Percentiles rank a stretch among this genome's conserved stretches.
Evolutionary conservation across 2,888 invertebrate species (phyloP).

Genomic region (Schrankia costaestrigalis): DNA sequence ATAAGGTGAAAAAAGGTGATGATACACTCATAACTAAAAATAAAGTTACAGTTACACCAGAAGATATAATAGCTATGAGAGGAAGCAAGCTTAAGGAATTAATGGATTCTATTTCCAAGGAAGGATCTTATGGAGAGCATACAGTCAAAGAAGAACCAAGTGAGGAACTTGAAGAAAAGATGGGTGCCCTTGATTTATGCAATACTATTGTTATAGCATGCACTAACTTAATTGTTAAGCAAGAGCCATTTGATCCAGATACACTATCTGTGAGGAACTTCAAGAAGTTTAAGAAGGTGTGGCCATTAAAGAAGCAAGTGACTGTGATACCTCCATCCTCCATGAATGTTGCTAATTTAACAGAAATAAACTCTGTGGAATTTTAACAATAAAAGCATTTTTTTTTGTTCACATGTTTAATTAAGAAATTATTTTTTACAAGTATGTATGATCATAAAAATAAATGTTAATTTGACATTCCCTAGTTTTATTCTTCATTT

Average conservation of each 20-base stretch:
- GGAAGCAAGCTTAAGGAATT: constrained; percentile 63
- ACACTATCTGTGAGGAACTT: constrained; percentile 52
- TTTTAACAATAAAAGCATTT: constrained; percentile 15
- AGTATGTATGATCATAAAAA: constrained; percentile 22
- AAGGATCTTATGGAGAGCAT: constrained; percentile 18
- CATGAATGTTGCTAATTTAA: constrained; percentile 27
- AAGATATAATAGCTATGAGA: constrained; percentile 54
- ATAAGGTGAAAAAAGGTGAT: constrained; percentile 21
- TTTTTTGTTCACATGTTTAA: constrained; percentile 17
- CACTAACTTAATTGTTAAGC: constrained; percentile 61
- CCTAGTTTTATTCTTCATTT: constrained; percentile 10
- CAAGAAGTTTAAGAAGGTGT: constrained; percentile 72
- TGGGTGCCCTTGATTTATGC: constrained; percentile 59
- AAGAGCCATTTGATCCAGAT: constrained; percentile 46
- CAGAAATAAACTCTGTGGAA: constrained; percentile 6
- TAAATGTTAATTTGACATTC: constrained; percentile 16
- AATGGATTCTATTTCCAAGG: constrained; percentile 42
- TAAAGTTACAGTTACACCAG: constrained; percentile 23
- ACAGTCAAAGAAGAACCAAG: constrained; percentile 51
- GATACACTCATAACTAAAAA: constrained; percentile 13
- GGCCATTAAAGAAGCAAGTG: constrained; percentile 65
- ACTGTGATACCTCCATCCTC: constrained; percentile 46
- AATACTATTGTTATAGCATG: constrained; percentile 55
- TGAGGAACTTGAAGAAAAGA: constrained; percentile 55
- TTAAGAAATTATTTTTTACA: constrained; percentile 22